Evolutionary conservation across 2,888 invertebrate species (phyloP).

Genomic region (Stramonita haemastoma): DNA sequence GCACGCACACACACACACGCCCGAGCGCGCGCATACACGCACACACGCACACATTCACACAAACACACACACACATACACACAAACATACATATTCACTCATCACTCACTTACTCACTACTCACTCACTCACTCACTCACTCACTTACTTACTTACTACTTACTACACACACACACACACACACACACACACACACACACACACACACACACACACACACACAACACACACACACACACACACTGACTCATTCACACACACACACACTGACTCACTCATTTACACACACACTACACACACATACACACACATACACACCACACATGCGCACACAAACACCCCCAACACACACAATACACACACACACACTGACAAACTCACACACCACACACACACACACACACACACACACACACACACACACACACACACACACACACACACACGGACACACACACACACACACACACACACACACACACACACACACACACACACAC

Average conservation of each 20-base stretch:
- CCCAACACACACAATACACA: not conserved
- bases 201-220: not conserved
- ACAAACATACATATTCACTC: too few species aligned
- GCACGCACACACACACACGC: not conserved
- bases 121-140: not conserved
- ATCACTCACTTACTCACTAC: not conserved
- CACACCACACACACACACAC: not conserved
- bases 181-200: not conserved
- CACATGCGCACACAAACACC: not conserved
- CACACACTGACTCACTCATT: not conserved
- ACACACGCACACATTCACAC: not conserved
- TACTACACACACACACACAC: not conserved
- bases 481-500: too few species aligned
- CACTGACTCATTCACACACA: not conserved
- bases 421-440: not conserved
- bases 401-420: not conserved
- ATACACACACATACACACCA: not conserved
- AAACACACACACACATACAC: slow-evolving; percentile 6
- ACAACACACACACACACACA: not conserved
- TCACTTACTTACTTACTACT: not conserved
- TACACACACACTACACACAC: not conserved
- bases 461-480: not conserved
- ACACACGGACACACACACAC: not conserved
- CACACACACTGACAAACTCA: not conserved
- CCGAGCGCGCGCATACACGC: not conserved